A percentile compares a stretch with the other conserved stretches of the same genome.
Evolutionary conservation across 2,888 invertebrate genomes (phyloP).

Genomic region (Callimorpha dominula): DNA sequence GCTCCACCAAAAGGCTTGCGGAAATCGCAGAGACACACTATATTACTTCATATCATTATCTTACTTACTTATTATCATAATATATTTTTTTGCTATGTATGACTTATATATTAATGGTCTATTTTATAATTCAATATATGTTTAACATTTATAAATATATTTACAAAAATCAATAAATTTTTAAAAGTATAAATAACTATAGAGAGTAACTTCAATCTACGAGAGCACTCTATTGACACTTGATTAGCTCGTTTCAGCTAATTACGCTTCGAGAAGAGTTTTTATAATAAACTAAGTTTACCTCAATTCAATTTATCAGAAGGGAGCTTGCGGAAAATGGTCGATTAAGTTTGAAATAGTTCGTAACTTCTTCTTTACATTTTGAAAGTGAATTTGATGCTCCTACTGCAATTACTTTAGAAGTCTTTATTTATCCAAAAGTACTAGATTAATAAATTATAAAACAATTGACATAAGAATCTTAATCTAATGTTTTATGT

Average conservation of each 20-base stretch:
- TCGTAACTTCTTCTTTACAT: neutral
- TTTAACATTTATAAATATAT: no score
- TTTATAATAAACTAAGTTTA: slow-evolving; percentile 21
- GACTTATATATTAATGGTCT: no score
- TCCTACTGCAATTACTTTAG: neutral
- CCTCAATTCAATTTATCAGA: slow-evolving; percentile 13
- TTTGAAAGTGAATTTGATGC: neutral
- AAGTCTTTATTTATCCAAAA: neutral
- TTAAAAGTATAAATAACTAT: neutral
- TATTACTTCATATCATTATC: no score
- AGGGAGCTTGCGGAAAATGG: slow-evolving; percentile 8
- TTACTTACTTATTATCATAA: no score
- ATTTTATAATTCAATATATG: no score
- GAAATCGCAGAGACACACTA: no score
- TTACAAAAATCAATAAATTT: no score
- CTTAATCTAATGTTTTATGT: no score
- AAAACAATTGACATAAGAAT: no score
- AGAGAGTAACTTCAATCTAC: slow-evolving; percentile 22
- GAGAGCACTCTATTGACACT: slow-evolving; percentile 29
- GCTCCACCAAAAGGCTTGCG: no score
- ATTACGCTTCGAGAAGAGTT: slow-evolving; percentile 28
- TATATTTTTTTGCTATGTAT: no score
- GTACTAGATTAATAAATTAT: no score
- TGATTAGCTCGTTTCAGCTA: slow-evolving; percentile 37
- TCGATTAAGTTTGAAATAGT: slow-evolving; percentile 7